Conservation (phyloP, 2,888 invertebrate genomes). For the Formica aserva region DNA sequence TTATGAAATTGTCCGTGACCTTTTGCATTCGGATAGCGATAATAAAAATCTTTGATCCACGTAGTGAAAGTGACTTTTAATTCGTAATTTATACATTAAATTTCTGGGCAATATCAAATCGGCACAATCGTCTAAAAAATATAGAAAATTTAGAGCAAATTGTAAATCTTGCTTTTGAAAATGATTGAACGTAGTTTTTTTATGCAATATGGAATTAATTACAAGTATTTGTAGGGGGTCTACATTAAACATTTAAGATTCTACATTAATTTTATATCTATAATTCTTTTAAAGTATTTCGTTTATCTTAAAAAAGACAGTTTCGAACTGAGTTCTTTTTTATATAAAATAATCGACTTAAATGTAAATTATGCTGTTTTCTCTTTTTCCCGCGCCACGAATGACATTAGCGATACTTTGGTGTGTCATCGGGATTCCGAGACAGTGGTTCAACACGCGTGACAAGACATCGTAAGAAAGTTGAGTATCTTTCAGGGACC, state of each 20-base stretch:
- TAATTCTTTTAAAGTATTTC: background rate
- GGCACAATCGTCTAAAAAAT: background rate
- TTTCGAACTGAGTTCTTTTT: background rate
- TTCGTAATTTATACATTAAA: background rate
- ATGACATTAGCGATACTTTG: background rate
- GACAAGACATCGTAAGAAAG: conserved; percentile 45
- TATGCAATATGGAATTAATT: background rate
- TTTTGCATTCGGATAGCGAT: background rate
- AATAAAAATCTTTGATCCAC: background rate
- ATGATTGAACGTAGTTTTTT: background rate
- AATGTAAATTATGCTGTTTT: background rate
- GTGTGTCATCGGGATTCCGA: background rate
- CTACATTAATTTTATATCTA: background rate
- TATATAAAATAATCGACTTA: background rate
- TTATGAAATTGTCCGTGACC: background rate
- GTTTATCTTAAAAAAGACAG: background rate
- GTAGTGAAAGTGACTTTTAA: background rate
- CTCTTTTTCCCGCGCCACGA: background rate
- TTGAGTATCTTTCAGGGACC: conserved; percentile 1
- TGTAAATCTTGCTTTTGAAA: background rate
- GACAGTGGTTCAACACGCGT: conserved; percentile 14
- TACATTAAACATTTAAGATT: background rate
- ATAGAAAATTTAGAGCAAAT: background rate
- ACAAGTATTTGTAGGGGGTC: background rate
- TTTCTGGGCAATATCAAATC: background rate